Evolutionary conservation across 2,888 invertebrate species (phyloP), one percentile per base, ranked within the genome.

Genomic region (Oscheius onirici): DNA sequence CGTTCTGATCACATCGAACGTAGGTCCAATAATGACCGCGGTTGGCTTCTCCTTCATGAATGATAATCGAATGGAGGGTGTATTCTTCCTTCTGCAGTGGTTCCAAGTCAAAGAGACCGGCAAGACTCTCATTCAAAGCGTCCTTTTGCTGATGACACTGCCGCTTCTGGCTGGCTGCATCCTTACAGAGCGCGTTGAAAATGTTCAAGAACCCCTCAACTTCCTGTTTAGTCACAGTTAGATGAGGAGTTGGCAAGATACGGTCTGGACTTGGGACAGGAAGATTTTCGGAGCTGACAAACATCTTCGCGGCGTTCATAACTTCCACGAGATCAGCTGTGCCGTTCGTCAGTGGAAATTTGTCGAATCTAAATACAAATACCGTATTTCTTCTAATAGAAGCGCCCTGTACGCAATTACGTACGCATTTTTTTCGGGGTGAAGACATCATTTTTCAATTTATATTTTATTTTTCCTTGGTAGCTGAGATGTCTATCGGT

Each of bases 11-110:
- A 60, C 71, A 68, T 28, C 58, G 26, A 20, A 71, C 20, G 61
- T 73, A 78, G 0, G 71, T 71, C 73, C 73, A 78, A 41, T 78
- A 78, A 61, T 78, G 78, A 1, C 78, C 78, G 3, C 68, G 28
- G 28, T 61, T 68, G 1, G 74, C 71, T n/a, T 74, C 76, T 54
- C 78, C 78, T 0, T 68, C 54, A 34, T 78, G 78, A 20, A 76
- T 70, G 34, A 78, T 73, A 10, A 76, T 49, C 1, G 71, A 70
- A 13, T 76, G 70, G 3, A 78, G 66, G 0, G 57, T 44, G 22
- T 78, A 78, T 17, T 63, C 52, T 15, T 72, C 51, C 22, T 72
- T 40, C n/a, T 71, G 57, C 6, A 77, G 51, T 22, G 69, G 61
- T 1, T 43, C 24, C 11, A 40, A 28, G 8, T 77, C 75, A 28